Conservation (phyloP, 1,140 invertebrate species). For the Eulimnadia texana region DNA sequence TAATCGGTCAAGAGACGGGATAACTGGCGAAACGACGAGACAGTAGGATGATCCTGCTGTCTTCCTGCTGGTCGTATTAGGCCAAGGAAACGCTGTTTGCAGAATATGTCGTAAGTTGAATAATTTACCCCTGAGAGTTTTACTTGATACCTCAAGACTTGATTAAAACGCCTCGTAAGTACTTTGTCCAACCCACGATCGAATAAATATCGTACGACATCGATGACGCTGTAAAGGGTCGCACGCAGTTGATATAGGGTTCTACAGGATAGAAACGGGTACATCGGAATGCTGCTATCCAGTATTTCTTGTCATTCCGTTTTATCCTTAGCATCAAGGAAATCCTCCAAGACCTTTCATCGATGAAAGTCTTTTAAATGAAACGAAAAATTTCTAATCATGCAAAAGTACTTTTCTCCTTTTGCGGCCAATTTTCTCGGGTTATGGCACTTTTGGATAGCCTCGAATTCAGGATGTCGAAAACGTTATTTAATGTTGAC, state of each 20-base stretch:
- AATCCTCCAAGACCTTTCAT: background rate
- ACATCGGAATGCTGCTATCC: background rate
- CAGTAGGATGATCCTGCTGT: background rate
- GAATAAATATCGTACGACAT: background rate
- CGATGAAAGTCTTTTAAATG: background rate
- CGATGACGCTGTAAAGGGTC: background rate
- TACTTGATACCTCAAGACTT: background rate
- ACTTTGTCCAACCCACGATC: background rate
- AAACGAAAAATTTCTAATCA: background rate
- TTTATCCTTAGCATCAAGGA: background rate
- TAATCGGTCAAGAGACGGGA: background rate
- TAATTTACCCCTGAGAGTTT: background rate
- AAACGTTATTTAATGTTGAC: background rate
- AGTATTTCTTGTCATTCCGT: background rate
- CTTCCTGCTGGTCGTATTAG: background rate
- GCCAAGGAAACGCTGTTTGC: background rate
- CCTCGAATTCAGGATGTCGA: background rate
- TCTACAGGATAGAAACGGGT: background rate
- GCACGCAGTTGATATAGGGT: background rate
- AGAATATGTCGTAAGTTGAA: background rate
- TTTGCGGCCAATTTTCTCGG: background rate
- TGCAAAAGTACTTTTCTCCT: background rate
- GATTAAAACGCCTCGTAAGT: slow-evolving; percentile 1
- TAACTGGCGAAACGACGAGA: background rate
- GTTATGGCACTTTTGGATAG: background rate